These are phyloP conservation scores for Lasioglossum vierecki DNA, from an alignment of 2,888 invertebrate genomes.

Conservation along the genomic window DNA sequence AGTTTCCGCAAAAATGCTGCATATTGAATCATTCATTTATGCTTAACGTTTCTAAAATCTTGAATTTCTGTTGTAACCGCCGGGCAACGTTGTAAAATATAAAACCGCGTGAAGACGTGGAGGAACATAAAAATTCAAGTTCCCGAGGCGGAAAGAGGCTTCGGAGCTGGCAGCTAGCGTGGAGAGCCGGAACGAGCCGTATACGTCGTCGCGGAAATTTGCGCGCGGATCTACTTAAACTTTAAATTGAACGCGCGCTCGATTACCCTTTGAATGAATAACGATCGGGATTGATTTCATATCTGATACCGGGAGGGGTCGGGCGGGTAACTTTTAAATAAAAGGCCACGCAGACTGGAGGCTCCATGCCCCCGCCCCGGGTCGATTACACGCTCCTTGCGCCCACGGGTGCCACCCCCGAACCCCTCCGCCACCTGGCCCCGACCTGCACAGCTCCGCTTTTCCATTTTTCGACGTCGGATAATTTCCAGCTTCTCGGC, in stretches of 20 bases:
- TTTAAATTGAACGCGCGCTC: conserved; percentile 31
- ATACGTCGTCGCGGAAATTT: conserved; percentile 13
- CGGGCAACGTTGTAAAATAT: background rate
- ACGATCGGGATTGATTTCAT: conserved; percentile 43
- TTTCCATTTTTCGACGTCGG: conserved; percentile 20
- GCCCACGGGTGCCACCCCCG: background rate
- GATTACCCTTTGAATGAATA: conserved; percentile 32
- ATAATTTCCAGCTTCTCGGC: conserved; percentile 9
- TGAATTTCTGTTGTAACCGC: background rate
- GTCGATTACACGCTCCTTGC: background rate
- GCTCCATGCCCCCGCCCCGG: background rate
- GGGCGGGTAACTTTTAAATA: conserved; percentile 21
- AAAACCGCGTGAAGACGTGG: background rate
- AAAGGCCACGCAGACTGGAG: conserved; percentile 4
- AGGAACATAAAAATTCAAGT: background rate
- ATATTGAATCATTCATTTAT: too few species aligned
- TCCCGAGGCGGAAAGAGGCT: background rate
- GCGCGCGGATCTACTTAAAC: conserved; percentile 36
- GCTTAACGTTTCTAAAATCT: background rate
- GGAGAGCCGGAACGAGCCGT: background rate
- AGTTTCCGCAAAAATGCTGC: too few species aligned
- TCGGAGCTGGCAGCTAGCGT: background rate
- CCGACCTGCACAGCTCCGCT: background rate
- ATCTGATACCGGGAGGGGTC: conserved; percentile 14
- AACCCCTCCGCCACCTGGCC: background rate